Conservation (phyloP, 2,888 invertebrate genomes). For the Sphaerophoria taeniata region DNA sequence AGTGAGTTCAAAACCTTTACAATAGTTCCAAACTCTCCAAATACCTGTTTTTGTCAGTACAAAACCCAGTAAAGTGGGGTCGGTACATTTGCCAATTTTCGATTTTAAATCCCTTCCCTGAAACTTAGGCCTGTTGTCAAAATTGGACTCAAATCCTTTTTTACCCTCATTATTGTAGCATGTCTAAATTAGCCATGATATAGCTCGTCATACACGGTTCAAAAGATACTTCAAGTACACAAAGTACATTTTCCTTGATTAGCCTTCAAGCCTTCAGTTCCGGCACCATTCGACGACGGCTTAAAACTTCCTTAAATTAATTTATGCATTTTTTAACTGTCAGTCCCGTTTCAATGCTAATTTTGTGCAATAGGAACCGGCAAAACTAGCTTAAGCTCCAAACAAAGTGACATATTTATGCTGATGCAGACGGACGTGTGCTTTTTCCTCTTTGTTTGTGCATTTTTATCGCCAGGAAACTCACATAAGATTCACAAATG, state of each 20-base stretch:
- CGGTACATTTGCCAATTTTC: neutral
- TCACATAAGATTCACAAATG: conserved; percentile 55
- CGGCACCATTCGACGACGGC: too few species aligned
- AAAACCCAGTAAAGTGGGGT: too few species aligned
- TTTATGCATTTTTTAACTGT: conserved; percentile 1
- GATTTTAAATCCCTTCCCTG: conserved; percentile 1
- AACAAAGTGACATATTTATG: neutral
- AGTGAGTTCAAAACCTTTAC: neutral
- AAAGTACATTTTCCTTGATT: too few species aligned
- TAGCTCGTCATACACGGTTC: too few species aligned
- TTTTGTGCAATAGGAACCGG: conserved; percentile 4
- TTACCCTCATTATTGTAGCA: too few species aligned
- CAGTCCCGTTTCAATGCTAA: conserved; percentile 15
- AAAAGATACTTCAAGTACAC: too few species aligned
- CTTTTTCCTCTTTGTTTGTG: conserved; percentile 22
- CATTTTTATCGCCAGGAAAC: conserved; percentile 43
- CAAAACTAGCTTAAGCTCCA: conserved; percentile 13
- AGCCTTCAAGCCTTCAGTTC: too few species aligned
- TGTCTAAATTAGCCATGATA: too few species aligned
- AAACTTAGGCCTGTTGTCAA: too few species aligned
- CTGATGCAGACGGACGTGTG: neutral
- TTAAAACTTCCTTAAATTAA: neutral
- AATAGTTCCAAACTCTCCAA: neutral
- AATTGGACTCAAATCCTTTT: too few species aligned
- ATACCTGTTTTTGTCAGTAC: neutral